phyloP scores from a whole-genome alignment of 2,797 vertebrate species.

The Silurus aristotelis region DNA sequence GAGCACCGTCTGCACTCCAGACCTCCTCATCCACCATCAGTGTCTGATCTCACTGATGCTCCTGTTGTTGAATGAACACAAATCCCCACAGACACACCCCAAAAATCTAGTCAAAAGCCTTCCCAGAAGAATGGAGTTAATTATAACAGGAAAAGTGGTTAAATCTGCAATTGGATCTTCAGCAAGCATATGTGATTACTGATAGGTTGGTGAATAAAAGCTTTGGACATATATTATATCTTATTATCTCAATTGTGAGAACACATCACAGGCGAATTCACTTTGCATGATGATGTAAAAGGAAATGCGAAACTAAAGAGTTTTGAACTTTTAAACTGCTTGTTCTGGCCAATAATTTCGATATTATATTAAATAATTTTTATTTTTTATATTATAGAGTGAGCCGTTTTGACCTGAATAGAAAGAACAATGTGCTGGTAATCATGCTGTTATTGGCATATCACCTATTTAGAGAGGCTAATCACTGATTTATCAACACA shows the following conservation, averaged over 20 bases:
- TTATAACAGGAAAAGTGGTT: background rate
- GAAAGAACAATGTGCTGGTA: background rate
- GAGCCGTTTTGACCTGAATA: background rate
- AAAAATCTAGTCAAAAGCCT: background rate
- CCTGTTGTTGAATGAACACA: background rate
- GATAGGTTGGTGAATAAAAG: background rate
- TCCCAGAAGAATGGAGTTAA: background rate
- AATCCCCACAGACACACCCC: background rate
- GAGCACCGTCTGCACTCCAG: background rate
- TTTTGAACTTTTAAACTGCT: background rate
- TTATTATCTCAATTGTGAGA: background rate
- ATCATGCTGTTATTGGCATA: background rate
- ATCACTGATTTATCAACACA: background rate
- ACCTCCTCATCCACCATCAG: background rate
- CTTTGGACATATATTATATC: background rate
- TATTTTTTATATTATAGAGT: background rate
- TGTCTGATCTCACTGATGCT: background rate
- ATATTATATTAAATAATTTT: background rate
- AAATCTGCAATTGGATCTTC: background rate
- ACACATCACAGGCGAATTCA: background rate
- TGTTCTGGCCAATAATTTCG: no score
- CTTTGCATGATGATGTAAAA: background rate
- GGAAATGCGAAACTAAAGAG: background rate
- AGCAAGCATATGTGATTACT: background rate
- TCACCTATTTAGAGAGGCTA: background rate